Evolutionary conservation across 2,888 invertebrate genomes (phyloP).

Genomic region (Hololepta plana): DNA sequence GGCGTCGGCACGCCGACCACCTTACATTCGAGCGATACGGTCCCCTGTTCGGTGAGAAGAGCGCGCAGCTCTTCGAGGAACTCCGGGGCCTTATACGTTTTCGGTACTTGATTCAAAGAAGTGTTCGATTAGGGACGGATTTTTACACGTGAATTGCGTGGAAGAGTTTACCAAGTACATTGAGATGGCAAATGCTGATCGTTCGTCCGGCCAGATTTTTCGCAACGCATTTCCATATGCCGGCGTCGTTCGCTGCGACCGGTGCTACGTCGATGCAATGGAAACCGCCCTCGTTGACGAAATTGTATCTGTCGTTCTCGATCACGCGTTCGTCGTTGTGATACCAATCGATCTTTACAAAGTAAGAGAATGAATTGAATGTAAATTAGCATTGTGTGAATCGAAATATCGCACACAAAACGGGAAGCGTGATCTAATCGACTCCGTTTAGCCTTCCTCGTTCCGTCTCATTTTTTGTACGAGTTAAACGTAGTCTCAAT

Average conservation of each 20-base stretch:
- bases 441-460: no score
- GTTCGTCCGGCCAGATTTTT: slow-evolving; percentile 59
- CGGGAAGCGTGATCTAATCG: no score
- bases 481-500: no score
- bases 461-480: no score
- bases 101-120: slow-evolving; percentile 43
- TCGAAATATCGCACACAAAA: no score
- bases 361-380: no score
- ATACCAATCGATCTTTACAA: slow-evolving; percentile 63
- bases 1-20: slow-evolving; percentile 80
- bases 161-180: slow-evolving; percentile 49
- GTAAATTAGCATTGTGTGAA: no score
- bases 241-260: slow-evolving; percentile 65
- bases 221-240: slow-evolving; percentile 71
- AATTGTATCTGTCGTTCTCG: slow-evolving; percentile 55
- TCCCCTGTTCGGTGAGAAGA: slow-evolving; percentile 69
- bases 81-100: slow-evolving; percentile 74
- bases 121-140: slow-evolving; percentile 1
- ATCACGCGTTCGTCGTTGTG: slow-evolving; percentile 61
- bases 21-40: slow-evolving; percentile 81
- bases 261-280: slow-evolving; percentile 71
- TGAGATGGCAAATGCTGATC: slow-evolving; percentile 57
- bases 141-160: no score
- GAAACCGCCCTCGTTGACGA: slow-evolving; percentile 71
- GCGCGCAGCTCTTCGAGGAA: slow-evolving; percentile 73